Base-by-base conservation (phyloP, 2,888 invertebrate species). In the Baronia brevicornis region DNA sequence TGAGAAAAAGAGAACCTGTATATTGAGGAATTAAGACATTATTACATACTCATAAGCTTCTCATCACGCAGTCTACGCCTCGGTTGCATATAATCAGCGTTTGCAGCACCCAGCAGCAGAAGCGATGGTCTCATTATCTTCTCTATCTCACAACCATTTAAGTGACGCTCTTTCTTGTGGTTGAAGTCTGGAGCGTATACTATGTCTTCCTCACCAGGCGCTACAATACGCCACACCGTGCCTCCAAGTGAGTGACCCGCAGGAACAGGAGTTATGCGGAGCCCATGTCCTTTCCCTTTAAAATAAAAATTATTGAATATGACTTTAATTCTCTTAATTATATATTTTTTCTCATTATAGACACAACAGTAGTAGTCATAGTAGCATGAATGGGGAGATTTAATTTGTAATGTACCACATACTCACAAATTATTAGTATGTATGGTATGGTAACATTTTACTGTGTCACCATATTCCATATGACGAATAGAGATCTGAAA, bases 171-270 rank as follows among this genome's bases (percentile, higher is more conserved):
- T 66, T 98, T 98, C 63, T 98, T 99, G 71, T 99, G 99, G 75
- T 99, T 99, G 63, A 96, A 99, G 66, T 99, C 98, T 0, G 97
- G 94, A 0, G 98, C 98, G 71, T 99, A 98, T 1, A 98, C 91
- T 43, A 99, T 97, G 59, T 99, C 98, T 72, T 99, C 98, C 65
- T 99, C 98, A 0, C 97, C 98, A 14, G 97, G 94, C 60, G 98
- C 98, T 14, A 96, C 93, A 10, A 99, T 98, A 58, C 96, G 95
- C 99, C 99, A 99, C 28, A 99, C 94, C 0, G 98, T 97, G 7
- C 99, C 98, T 1, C 99, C 99, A 25, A 99, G 93, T 89, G 98
- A 96, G 71, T 99, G 98, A 1, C 99, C 95, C 1, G 98, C 98
- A 4, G 97, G 96, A 9, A 98, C 75, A 0, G 99, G 98, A 0